These are phyloP conservation scores for Drosophila navojoa DNA, from an alignment of 1,140 invertebrate genomes.

Conservation along the genomic window DNA sequence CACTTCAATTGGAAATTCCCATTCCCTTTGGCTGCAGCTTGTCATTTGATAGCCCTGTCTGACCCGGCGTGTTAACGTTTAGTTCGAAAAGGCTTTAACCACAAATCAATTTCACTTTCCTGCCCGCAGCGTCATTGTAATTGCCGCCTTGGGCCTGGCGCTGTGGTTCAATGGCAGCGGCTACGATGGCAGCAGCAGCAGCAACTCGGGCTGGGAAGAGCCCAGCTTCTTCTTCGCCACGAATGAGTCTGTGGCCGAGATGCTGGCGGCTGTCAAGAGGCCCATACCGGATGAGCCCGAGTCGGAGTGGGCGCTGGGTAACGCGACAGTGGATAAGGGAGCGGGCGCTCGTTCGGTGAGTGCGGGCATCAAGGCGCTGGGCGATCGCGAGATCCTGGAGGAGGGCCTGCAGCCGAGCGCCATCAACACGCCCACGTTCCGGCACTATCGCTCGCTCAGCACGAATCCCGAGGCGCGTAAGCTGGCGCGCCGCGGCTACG, in stretches of 20 bases:
- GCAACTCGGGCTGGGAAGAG: neutral
- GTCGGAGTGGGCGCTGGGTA: slow-evolving; percentile 66
- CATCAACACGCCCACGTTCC: slow-evolving; percentile 86
- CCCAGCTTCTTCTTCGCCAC: slow-evolving; percentile 71
- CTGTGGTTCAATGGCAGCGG: slow-evolving; percentile 52
- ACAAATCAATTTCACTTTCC: slow-evolving; percentile 61
- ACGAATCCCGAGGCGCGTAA: slow-evolving; percentile 86
- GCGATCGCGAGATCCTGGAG: slow-evolving; percentile 85
- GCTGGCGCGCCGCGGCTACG: slow-evolving; percentile 87
- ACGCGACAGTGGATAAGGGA: slow-evolving; percentile 26
- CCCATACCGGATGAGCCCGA: slow-evolving; percentile 68
- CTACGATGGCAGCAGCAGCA: slow-evolving; percentile 12
- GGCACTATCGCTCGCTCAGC: slow-evolving; percentile 88
- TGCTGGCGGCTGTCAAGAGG: slow-evolving; percentile 29
- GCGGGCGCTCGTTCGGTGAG: slow-evolving; percentile 57
- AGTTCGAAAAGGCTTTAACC: slow-evolving; percentile 40
- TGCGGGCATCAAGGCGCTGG: slow-evolving; percentile 86
- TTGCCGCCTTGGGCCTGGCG: slow-evolving; percentile 63
- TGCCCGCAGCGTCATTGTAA: slow-evolving; percentile 64
- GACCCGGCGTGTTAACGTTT: slow-evolving; percentile 44
- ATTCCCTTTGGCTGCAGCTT: neutral
- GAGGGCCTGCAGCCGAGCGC: slow-evolving; percentile 84
- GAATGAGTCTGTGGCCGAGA: slow-evolving; percentile 33
- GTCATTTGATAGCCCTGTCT: slow-evolving; percentile 29
- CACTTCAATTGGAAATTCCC: neutral